Conservation (phyloP, 2,888 invertebrate species). For the Gisinianus flammeolus region DNA sequence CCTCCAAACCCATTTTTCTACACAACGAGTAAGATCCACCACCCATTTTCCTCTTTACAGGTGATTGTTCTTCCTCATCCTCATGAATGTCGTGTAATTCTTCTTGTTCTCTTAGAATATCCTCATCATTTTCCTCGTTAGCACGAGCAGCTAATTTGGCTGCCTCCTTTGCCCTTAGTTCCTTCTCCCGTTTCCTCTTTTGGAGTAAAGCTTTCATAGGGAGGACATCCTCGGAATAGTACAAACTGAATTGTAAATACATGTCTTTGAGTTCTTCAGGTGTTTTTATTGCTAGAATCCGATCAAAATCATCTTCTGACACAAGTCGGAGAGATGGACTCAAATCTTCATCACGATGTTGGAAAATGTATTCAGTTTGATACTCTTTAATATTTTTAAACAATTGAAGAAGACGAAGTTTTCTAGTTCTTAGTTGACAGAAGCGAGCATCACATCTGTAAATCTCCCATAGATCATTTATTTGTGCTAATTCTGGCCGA, state of each 20-base stretch:
- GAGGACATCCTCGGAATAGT: conserved; percentile 84
- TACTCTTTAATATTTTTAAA: conserved; percentile 92
- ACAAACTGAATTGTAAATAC: conserved; percentile 89
- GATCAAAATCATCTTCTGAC: conserved; percentile 83
- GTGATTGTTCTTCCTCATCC: conserved; percentile 65
- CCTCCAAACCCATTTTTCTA: conserved; percentile 80
- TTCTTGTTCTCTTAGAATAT: conserved; percentile 64
- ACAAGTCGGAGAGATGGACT: conserved; percentile 82
- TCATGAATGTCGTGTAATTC: conserved; percentile 67
- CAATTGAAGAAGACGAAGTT: conserved; percentile 78
- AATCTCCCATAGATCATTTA: conserved; percentile 97
- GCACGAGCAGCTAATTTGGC: conserved; percentile 56
- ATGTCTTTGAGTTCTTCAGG: conserved; percentile 92
- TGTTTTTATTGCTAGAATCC: conserved; percentile 74
- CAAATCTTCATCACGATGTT: conserved; percentile 83
- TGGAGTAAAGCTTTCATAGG: conserved; percentile 79
- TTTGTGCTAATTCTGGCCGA: conserved; percentile 82
- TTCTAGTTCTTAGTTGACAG: conserved; percentile 86
- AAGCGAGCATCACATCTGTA: conserved; percentile 94
- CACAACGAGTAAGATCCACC: conserved; percentile 90
- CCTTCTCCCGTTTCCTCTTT: conserved; percentile 67
- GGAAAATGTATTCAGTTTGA: conserved; percentile 78
- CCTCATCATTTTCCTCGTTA: conserved; percentile 59
- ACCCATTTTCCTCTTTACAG: conserved; percentile 61
- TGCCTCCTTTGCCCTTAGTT: conserved; percentile 58